Evolutionary conservation across 2,888 invertebrate genomes (phyloP).

Genomic region (Drosophila hawaiiensis): DNA sequence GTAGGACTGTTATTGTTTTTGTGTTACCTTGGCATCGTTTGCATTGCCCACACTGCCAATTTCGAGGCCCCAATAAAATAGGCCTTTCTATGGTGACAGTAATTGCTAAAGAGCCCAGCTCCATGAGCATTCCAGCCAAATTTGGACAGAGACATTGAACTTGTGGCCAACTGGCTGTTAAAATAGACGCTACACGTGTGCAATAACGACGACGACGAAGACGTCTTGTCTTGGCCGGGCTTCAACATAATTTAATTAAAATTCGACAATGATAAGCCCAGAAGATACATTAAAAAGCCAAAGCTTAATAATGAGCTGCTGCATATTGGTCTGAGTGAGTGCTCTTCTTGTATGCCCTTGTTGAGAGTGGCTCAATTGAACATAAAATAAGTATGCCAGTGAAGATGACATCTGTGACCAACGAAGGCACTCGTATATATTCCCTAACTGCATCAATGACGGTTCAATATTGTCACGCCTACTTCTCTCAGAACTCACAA

Average conservation of each 20-base stretch:
- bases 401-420: not conserved
- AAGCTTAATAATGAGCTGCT: constrained; percentile 32
- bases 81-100: constrained; percentile 31
- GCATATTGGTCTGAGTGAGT: not conserved
- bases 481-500: not conserved
- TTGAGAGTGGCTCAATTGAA: not conserved
- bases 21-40: constrained; percentile 48
- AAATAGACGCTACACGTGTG: constrained; percentile 51
- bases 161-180: constrained; percentile 43
- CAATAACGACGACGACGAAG: not conserved
- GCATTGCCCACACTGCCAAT: not conserved
- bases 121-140: constrained; percentile 7
- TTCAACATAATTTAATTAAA: constrained; percentile 72
- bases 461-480: not conserved
- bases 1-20: constrained; percentile 18
- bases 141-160: constrained; percentile 55
- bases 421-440: not conserved
- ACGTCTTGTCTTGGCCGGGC: constrained; percentile 35
- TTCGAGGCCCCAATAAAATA: constrained; percentile 34
- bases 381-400: not conserved
- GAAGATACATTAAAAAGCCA: constrained; percentile 70
- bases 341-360: not conserved
- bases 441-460: not conserved
- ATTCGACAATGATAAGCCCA: constrained; percentile 75
- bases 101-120: constrained; percentile 32